Base-by-base conservation (phyloP, 1,140 invertebrate species). In the Saxidomus purpurata region DNA sequence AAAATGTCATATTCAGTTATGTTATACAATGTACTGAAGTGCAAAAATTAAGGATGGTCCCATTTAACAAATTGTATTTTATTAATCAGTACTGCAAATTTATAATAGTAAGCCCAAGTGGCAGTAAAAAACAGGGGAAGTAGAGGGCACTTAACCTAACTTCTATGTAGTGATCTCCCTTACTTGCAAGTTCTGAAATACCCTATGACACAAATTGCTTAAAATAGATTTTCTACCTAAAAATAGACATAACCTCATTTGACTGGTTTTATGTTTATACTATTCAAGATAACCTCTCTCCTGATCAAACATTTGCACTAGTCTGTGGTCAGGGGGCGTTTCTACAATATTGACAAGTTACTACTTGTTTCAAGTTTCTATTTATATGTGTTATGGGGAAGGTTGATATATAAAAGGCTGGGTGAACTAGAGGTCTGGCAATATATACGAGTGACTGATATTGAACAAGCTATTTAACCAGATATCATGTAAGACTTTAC, bases 181-280 rank as follows among this genome's bases (percentile, higher is more conserved):
- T n/a, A n/a, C n/a, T n/a, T n/a, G n/a, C n/a, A n/a, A n/a, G n/a
- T 43, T 43, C 25, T 28, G 25, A 63, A 63, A 63, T 28, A 63
- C 59, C 59, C 59, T 28, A 63, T 63, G 59, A 63, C 59, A 28
- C 25, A 55, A 63, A 28, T n/a, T n/a, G 11, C 59, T 63, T 28
- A 71, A 71, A 38, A 19, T 71, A 40, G 67, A 71, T 28, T 38
- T 36, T 36, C 17, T 22, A 71, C 19, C 67, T 71, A 71, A 38
- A 71, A 38, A 71, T 71, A 71, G 36, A 38, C 22, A 71, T 71
- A 38, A 71, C 67, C 1, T 71, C 67, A 71, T 71, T n/a, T 31
- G 67, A 71, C 67, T 71, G 67, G 67, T 71, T 71, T 2, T 38
- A 71, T 31, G 36, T 38, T 71, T 38, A 28, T 38, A 31, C 13